Base-by-base conservation (phyloP, 2,113 vertebrate genomes). In the Leptobrachium ailaonicum region DNA sequence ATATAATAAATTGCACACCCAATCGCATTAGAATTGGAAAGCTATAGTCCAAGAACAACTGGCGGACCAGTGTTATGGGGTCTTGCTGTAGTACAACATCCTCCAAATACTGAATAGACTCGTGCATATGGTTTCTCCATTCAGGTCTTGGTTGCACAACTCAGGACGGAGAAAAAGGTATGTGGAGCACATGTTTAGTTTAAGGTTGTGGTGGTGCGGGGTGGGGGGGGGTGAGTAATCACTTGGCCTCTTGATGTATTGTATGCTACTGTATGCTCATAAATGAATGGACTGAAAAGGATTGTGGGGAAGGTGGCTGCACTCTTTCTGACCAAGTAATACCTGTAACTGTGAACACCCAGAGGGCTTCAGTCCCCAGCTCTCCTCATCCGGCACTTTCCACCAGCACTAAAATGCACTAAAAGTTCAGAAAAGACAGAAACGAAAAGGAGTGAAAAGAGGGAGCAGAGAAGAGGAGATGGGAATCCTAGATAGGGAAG, bases 381-480 rank as follows among this genome's bases (percentile, higher is more conserved):
- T 81, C 79, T 81, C 72, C 79, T 81, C 79, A 81, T 75, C 79
- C 79, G 79, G 79, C 71, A 81, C 72, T 69, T 70, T 81, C 79
- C 79, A 81, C 63, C 64, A 81, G 71, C 64, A 75, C 79, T 81
- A 81, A 81, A 81, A 81, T 81, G 78, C 72, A 75, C 79, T 75
- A 80, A 73, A 81, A 81, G 79, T 73, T 81, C 79, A 81, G 79
- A 81, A 81, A 81, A 81, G 79, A 81, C 79, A 75, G 72, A 75
- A 81, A 81, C 71, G 79, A 81, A 81, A 81, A 81, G 79, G 79
- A 81, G 72, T 81, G 79, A 81, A 81, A 81, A 81, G 81, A 67
- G 71, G 75, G 75, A 67, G 63, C 54, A 72, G 75, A 73, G 32
- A 41, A 77, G 69, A 78, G 41, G 40, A 67, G 45, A 44, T 42